Evolutionary conservation across 2,888 invertebrate species (phyloP).

Genomic region (Athripsodes cinereus): DNA sequence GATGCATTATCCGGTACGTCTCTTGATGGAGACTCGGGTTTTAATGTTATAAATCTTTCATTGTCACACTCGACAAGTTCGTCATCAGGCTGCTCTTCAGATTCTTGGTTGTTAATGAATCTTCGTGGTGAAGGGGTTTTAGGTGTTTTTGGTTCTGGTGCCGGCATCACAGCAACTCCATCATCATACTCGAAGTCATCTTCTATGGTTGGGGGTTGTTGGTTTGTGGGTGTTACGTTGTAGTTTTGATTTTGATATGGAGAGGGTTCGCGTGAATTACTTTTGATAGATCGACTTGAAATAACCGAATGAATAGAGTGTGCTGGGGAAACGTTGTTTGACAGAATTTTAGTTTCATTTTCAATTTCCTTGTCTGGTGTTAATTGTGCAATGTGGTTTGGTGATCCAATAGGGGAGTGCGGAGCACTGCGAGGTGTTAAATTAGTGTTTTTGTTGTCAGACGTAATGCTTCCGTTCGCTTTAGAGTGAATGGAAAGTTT

Average conservation of each 20-base stretch:
- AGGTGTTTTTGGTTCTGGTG: conserved; percentile 19
- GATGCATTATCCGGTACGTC: conserved; percentile 13
- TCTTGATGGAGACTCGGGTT: conserved; percentile 18
- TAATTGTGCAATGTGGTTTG: not conserved
- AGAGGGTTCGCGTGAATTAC: not conserved
- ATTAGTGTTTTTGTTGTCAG: not conserved
- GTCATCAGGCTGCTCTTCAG: conserved; percentile 15
- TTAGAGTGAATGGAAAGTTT: not conserved
- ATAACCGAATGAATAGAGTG: not conserved
- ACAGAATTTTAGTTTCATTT: not conserved
- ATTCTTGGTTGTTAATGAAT: conserved; percentile 24
- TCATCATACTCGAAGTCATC: conserved; percentile 17
- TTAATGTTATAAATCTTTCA: conserved; percentile 28
- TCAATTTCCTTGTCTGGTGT: not conserved
- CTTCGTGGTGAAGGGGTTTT: conserved; percentile 20
- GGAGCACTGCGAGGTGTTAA: not conserved
- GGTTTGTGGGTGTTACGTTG: conserved; percentile 1
- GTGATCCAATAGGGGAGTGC: not conserved
- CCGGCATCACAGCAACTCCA: not conserved
- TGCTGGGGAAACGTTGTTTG: not conserved
- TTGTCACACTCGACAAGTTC: conserved; percentile 20
- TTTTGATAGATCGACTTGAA: not conserved
- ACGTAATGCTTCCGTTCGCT: not conserved
- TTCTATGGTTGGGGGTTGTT: conserved; percentile 8
- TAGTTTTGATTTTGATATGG: not conserved